A percentile compares a stretch with the other conserved stretches of the same genome.
Evolutionary conservation across 1,140 invertebrate species (phyloP).

Genomic region (Drosophila gunungcola): DNA sequence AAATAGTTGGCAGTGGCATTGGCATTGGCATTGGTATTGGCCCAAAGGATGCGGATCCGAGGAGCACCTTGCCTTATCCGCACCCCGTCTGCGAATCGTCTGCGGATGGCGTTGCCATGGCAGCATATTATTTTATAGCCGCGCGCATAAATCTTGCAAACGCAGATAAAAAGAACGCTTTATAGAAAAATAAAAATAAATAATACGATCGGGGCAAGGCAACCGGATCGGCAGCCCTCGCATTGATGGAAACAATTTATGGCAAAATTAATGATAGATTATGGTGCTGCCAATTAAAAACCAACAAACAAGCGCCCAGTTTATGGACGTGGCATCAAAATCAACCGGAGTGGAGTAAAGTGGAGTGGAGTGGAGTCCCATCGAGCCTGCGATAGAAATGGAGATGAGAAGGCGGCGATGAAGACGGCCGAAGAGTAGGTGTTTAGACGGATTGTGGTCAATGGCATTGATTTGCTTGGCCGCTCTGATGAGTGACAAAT

Average conservation of each 20-base stretch:
- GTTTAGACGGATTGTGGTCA: conserved; percentile 71
- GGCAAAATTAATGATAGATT: conserved; percentile 83
- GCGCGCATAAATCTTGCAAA: conserved; percentile 83
- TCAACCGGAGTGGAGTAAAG: background rate
- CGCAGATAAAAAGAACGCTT: conserved; percentile 82
- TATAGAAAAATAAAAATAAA: conserved; percentile 83
- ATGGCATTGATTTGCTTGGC: conserved; percentile 54
- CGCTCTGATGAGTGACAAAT: conserved; percentile 65
- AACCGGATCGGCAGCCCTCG: conserved; percentile 75
- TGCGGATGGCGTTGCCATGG: conserved; percentile 60
- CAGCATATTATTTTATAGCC: conserved; percentile 83
- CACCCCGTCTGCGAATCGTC: conserved; percentile 36
- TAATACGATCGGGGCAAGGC: conserved; percentile 63
- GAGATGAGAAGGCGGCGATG: conserved; percentile 22
- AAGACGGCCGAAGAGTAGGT: conserved; percentile 64
- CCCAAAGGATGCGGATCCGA: conserved; percentile 43
- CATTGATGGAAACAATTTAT: conserved; percentile 82
- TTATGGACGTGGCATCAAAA: conserved; percentile 61
- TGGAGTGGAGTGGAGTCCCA: background rate
- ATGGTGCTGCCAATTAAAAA: conserved; percentile 83
- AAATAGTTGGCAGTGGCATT: conserved; percentile 80
- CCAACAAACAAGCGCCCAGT: conserved; percentile 80
- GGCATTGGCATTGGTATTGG: conserved; percentile 66
- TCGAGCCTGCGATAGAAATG: conserved; percentile 28
- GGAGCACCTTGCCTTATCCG: conserved; percentile 30